Conservation (phyloP, 2,888 invertebrate species). For the Pinctada fucata region DNA sequence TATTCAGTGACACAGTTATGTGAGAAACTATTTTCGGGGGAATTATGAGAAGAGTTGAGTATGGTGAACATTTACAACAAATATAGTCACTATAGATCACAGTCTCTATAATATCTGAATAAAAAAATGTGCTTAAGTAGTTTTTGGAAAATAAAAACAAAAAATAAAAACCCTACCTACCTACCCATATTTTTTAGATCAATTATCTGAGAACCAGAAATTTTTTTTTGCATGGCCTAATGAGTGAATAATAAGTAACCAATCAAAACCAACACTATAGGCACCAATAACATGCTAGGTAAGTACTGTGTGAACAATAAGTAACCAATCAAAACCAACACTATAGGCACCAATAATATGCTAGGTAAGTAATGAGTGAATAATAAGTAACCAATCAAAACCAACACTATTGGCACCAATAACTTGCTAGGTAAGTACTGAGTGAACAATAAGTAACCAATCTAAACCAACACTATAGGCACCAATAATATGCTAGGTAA, state of each 20-base stretch:
- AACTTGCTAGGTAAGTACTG: constrained; percentile 78
- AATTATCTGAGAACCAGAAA: no score
- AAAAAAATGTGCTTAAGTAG: no score
- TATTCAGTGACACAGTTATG: no score
- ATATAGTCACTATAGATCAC: no score
- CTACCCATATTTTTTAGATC: no score
- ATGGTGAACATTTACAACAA: no score
- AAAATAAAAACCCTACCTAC: no score
- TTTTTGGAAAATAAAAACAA: no score
- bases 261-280: constrained; percentile 98
- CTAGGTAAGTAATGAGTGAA: constrained; percentile 70
- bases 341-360: constrained; percentile 85
- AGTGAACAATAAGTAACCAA: constrained; percentile 78
- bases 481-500: constrained; percentile 80
- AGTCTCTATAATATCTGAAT: no score
- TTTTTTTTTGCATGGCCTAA: no score
- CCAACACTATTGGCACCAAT: constrained; percentile 92
- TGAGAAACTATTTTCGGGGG: no score
- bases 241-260: constrained; percentile 81
- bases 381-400: constrained; percentile 90
- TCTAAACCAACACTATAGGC: constrained; percentile 97
- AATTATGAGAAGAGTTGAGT: no score
- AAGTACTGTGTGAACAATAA: constrained; percentile 31
- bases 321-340: constrained; percentile 94
- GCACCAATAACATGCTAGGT: constrained; percentile 80